These are phyloP conservation scores for Cyrtonyx montezumae DNA, from an alignment of 2,113 vertebrate species.

Conservation along the genomic window DNA sequence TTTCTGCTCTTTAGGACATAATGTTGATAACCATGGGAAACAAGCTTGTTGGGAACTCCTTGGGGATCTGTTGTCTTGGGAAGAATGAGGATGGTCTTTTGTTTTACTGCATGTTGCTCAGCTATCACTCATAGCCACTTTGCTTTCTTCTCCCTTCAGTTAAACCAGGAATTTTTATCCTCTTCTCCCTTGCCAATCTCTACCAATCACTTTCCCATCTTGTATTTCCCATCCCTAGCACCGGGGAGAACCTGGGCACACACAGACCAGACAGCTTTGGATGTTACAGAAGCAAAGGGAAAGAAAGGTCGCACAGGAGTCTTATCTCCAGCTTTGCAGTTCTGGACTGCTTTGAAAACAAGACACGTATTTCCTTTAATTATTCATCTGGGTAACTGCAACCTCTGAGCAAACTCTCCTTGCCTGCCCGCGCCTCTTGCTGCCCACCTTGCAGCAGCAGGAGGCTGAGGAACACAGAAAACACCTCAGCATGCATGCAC, in stretches of 20 bases:
- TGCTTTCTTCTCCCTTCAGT: background rate
- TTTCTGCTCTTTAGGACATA: background rate
- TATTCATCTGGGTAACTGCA: conserved; percentile 26
- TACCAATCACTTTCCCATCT: background rate
- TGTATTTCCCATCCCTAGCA: background rate
- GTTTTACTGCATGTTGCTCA: background rate
- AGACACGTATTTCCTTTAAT: conserved; percentile 16
- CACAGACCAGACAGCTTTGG: background rate
- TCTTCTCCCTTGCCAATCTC: background rate
- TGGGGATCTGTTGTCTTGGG: background rate
- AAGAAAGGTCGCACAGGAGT: background rate
- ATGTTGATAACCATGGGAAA: background rate
- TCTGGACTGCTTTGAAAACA: conserved; percentile 17
- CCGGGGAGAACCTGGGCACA: background rate
- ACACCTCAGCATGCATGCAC: background rate
- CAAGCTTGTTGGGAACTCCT: background rate
- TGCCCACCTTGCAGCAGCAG: background rate
- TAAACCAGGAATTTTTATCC: background rate
- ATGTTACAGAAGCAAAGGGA: conserved; percentile 2
- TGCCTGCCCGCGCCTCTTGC: background rate
- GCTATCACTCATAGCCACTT: background rate
- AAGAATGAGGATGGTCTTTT: background rate
- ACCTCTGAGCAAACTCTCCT: background rate
- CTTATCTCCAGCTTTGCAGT: background rate
- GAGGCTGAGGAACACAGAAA: background rate